Base-by-base conservation (phyloP, 2,797 vertebrate species). In the Aplochiton taeniatus region DNA sequence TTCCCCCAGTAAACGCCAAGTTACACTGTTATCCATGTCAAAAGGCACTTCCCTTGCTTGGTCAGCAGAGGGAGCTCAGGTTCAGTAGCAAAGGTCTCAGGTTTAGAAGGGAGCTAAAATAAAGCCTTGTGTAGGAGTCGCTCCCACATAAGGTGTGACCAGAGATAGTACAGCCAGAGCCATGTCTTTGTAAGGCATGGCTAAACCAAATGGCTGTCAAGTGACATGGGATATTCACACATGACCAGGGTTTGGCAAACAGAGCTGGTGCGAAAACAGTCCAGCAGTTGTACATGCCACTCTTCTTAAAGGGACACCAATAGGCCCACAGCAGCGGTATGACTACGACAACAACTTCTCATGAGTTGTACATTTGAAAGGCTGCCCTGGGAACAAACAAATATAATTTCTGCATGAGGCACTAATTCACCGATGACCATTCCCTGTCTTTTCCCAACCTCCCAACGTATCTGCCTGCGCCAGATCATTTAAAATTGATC, bases 11-110 rank as follows among this genome's bases (percentile, higher is more conserved):
- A n/a, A n/a, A n/a, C n/a, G n/a, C 6, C 53, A 9, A 20, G 53
- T 31, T 7, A n/a, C 4, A 14, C 4, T 46, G 57, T 58, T 54
- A 10, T 5, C 17, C 10, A 55, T 31, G 53, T 55, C 6, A 41
- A 41, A 13, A 13, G 53, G 7, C 47, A 48, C 31, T 31, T 31
- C 31, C 31, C 31, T n/a, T 31, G 31, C 31, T 31, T 31, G 31
- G 31, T 31, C 61, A 11, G 49, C 17, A 63, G 61, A 44, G 49
- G 61, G 61, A 49, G 16, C 31, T 44, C 19, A 43, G 16, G 61
- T 63, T 17, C 14, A 52, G 14, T n/a, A 51, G n/a, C 31, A 43
- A 12, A 17, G 61, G 20, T 17, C 7, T 20, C 4, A 46, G 45
- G 12, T 46, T 45, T 18, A 11, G 9, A 14, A 49, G n/a, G 43